Evolutionary conservation across 2,888 invertebrate genomes (phyloP).

Genomic region (Cistogaster globosa): DNA sequence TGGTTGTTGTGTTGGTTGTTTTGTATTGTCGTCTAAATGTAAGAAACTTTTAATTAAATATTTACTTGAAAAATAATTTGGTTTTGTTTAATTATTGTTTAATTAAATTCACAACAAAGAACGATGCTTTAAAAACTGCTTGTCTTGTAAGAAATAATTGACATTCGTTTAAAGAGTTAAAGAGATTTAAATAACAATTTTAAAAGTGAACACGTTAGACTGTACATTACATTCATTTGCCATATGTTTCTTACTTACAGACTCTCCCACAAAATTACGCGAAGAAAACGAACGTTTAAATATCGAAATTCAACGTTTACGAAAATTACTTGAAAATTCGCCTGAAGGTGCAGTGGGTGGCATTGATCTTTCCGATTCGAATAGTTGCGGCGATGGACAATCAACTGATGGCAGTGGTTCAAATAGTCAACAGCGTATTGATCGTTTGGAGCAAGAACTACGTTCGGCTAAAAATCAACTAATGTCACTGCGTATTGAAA

Average conservation of each 20-base stretch:
- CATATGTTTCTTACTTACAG: constrained; percentile 70
- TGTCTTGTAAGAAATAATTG: constrained; percentile 1
- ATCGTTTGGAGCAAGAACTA: constrained; percentile 83
- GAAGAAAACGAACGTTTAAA: constrained; percentile 90
- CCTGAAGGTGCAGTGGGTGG: constrained; percentile 85
- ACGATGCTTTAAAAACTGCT: neutral
- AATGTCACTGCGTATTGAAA: constrained; percentile 92
- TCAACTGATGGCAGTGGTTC: constrained; percentile 79
- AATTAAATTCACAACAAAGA: neutral
- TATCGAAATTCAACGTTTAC: constrained; percentile 81
- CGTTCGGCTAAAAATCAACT: constrained; percentile 81
- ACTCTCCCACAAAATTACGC: constrained; percentile 81
- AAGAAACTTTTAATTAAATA: constrained; percentile 58
- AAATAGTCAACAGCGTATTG: constrained; percentile 83
- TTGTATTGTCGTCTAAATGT: constrained; percentile 10
- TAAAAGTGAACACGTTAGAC: no score
- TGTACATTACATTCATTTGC: neutral
- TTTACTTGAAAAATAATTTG: constrained; percentile 32
- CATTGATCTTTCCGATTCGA: constrained; percentile 81
- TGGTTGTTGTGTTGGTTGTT: neutral
- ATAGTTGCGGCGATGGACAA: constrained; percentile 83
- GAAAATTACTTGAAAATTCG: constrained; percentile 84
- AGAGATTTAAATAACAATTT: no score
- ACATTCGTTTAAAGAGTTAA: no score
- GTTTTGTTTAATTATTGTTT: neutral